These are phyloP conservation scores for Sphaerophoria taeniata DNA, from an alignment of 2,888 invertebrate genomes.

Conservation along the genomic window DNA sequence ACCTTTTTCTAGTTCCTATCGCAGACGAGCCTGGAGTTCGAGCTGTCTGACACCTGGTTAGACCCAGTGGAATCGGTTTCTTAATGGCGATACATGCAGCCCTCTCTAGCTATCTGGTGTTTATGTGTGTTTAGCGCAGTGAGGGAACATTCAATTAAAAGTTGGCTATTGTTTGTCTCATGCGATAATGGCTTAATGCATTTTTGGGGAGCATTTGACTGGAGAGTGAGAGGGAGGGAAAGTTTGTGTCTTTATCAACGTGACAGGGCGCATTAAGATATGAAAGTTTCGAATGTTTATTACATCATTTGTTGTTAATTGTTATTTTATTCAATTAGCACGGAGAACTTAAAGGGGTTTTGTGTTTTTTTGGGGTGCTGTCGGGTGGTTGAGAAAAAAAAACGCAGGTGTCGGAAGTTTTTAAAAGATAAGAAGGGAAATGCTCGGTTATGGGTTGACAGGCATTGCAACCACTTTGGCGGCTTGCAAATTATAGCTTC, in stretches of 20 bases:
- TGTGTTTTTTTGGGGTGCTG: too few species aligned
- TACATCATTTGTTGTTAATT: conserved; percentile 57
- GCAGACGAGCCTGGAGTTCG: not conserved
- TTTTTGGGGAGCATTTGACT: not conserved
- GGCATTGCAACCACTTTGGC: too few species aligned
- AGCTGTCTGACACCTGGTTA: conserved; percentile 57
- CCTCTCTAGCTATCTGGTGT: conserved; percentile 19
- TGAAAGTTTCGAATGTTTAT: conserved; percentile 50
- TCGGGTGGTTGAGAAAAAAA: not conserved
- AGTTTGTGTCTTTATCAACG: conserved; percentile 39
- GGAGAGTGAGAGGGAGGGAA: too few species aligned
- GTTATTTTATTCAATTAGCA: conserved; percentile 68
- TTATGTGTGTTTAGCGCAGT: conserved; percentile 22
- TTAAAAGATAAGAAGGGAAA: not conserved
- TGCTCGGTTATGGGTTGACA: not conserved
- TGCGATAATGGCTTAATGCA: conserved; percentile 61
- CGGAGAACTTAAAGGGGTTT: conserved; percentile 13
- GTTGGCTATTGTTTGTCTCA: conserved; percentile 37
- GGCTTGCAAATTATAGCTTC: too few species aligned
- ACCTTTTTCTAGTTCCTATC: not conserved
- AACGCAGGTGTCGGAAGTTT: conserved; percentile 14
- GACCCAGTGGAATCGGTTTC: conserved; percentile 49
- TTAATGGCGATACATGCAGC: conserved; percentile 3
- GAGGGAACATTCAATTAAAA: conserved; percentile 33
- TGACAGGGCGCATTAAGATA: conserved; percentile 61